Conservation (phyloP, 2,888 invertebrate species). For the Dasysyrphus tricinctus region DNA sequence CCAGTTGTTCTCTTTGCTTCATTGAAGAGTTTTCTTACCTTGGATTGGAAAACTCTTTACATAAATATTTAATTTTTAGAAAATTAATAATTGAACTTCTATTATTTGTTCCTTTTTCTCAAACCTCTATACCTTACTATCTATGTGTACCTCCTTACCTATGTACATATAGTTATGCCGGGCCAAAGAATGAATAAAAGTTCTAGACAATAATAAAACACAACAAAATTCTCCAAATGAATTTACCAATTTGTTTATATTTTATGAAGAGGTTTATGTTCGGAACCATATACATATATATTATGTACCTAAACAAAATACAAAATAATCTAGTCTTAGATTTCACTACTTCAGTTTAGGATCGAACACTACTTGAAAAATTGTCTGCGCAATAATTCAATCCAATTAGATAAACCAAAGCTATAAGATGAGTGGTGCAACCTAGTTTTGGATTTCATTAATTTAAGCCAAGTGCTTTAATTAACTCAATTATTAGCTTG, state of each 20-base stretch:
- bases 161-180: too few species aligned
- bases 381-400: constrained; percentile 40
- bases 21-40: too few species aligned
- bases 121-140: too few species aligned
- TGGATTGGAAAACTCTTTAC: too few species aligned
- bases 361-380: background rate
- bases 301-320: background rate
- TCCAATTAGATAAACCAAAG: constrained; percentile 58
- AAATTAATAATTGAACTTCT: too few species aligned
- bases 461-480: constrained; percentile 50
- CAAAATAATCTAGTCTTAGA: background rate
- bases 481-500: constrained; percentile 27
- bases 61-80: too few species aligned
- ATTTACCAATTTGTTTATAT: background rate
- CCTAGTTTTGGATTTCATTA: constrained; percentile 42
- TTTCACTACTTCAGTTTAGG: background rate
- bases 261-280: background rate
- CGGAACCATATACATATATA: background rate
- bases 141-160: too few species aligned
- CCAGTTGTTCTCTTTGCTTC: too few species aligned
- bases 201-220: too few species aligned
- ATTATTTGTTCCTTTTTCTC: too few species aligned
- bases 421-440: constrained; percentile 30
- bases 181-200: too few species aligned
- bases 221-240: too few species aligned